phyloP scores from a whole-genome alignment of 2,113 vertebrate genomes.

The Macheiramphus alcinus region DNA sequence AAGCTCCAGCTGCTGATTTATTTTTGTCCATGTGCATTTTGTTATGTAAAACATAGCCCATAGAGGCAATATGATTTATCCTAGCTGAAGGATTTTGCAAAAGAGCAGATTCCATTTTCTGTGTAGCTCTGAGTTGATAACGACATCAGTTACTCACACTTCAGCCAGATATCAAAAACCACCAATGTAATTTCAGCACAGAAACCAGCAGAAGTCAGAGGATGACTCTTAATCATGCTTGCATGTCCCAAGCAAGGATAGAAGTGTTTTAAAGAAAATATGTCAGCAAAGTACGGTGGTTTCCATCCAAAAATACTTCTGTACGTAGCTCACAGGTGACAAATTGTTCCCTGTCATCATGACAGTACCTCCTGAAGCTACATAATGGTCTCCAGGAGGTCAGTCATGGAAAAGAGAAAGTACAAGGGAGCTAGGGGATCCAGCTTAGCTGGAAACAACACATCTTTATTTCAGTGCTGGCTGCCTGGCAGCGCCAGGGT shows the following conservation, averaged over 20 bases:
- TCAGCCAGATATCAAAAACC: background rate
- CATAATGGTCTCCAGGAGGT: background rate
- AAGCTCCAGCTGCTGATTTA: background rate
- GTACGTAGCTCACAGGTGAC: background rate
- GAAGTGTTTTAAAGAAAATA: background rate
- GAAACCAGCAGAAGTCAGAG: background rate
- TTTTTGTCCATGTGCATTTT: background rate
- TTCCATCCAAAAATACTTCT: background rate
- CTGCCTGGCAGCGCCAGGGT: background rate
- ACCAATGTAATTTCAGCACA: background rate
- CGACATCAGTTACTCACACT: background rate
- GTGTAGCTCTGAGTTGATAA: background rate
- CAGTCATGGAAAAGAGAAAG: background rate
- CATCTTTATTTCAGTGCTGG: background rate
- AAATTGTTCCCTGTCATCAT: background rate
- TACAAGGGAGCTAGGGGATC: background rate
- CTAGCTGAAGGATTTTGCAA: background rate
- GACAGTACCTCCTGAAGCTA: background rate
- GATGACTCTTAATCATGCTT: background rate
- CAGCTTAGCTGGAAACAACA: background rate
- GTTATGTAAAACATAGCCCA: background rate
- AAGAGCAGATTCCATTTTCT: background rate
- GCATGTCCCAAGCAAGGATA: background rate
- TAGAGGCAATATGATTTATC: background rate
- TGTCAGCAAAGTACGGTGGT: fast-evolving